Evolutionary conservation across 2,888 invertebrate genomes (phyloP).

Genomic region (Drosophila melanosoma): DNA sequence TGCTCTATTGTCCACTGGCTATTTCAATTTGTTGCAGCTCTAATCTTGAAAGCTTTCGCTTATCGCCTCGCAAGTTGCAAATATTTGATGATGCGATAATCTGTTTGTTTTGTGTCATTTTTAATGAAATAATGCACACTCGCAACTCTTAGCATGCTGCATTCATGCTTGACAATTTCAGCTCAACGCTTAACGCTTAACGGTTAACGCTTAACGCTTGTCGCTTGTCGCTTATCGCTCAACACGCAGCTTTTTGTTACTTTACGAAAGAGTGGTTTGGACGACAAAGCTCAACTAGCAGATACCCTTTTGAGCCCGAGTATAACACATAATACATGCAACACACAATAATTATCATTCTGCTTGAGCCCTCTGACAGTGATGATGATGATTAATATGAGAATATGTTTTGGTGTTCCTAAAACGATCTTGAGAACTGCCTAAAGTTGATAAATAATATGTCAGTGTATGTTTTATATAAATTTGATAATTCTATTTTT

Average conservation of each 20-base stretch:
- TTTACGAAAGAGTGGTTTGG: not conserved
- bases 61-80: slow-evolving; percentile 34
- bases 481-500: not conserved
- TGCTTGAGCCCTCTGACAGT: not conserved
- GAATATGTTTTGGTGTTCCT: not conserved
- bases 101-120: slow-evolving; percentile 27
- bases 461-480: not conserved
- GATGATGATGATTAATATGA: not conserved
- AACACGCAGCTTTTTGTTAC: slow-evolving; percentile 6
- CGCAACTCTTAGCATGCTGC: slow-evolving; percentile 1
- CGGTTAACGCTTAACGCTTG: not conserved
- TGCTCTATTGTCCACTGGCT: not conserved
- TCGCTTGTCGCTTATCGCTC: not conserved
- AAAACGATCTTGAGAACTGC: not conserved
- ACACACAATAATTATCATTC: not conserved
- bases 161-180: slow-evolving; percentile 30
- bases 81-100: slow-evolving; percentile 50
- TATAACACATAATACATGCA: not conserved
- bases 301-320: not conserved
- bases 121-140: slow-evolving; percentile 8
- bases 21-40: not conserved
- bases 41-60: slow-evolving; percentile 8
- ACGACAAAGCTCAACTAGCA: not conserved
- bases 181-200: not conserved
- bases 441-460: not conserved